Percentiles rank a stretch among this genome's conserved stretches.
Conservation (phyloP, 2,113 vertebrate genomes). For the Elachura formosa region DNA sequence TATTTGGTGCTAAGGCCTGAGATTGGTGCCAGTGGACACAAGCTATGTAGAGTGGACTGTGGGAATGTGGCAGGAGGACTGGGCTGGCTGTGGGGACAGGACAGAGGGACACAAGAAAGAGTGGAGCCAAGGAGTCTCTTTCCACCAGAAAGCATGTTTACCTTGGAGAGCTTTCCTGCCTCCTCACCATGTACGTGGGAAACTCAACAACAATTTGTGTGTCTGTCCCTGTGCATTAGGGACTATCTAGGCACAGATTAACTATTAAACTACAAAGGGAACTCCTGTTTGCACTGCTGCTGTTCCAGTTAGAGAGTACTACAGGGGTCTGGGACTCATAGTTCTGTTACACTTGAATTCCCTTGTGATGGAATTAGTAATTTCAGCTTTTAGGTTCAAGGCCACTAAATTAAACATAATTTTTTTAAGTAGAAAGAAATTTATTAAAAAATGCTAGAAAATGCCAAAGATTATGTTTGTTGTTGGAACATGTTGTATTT, state of each 20-base stretch:
- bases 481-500: not conserved
- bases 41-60: not conserved
- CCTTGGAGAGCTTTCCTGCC: not conserved
- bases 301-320: not conserved
- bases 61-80: not conserved
- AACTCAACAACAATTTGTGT: not conserved
- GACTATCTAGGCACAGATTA: not conserved
- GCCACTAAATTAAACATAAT: not conserved
- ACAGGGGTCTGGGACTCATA: not conserved
- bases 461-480: not conserved
- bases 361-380: not conserved
- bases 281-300: not conserved
- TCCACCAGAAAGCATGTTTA: not conserved
- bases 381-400: not conserved
- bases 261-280: not conserved
- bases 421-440: not conserved
- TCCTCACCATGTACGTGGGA: not conserved
- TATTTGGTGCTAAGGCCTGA: not conserved
- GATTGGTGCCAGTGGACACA: not conserved
- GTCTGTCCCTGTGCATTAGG: not conserved
- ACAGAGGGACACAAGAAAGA: too few relatives aligned
- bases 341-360: not conserved
- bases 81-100: not conserved
- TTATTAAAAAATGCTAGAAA: not conserved
- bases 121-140: not conserved